These are phyloP conservation scores for Periophthalmus magnuspinnatus DNA, from an alignment of 2,797 vertebrate genomes.

Conservation along the genomic window DNA sequence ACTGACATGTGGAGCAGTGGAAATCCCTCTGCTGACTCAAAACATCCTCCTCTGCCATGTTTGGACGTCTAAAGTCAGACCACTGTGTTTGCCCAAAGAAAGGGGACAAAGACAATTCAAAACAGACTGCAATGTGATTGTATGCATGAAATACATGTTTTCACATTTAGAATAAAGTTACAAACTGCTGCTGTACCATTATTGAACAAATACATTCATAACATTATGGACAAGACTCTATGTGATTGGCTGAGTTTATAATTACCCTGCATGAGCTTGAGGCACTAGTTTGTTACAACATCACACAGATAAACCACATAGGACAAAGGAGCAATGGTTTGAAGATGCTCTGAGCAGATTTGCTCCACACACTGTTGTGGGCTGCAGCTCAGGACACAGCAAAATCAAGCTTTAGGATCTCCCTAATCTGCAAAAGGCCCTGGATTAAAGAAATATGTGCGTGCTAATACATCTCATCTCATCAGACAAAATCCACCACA, in stretches of 20 bases:
- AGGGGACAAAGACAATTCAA: conserved; percentile 68
- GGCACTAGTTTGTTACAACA: too few relatives aligned
- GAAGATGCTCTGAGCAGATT: neutral
- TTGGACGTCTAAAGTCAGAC: conserved; percentile 39
- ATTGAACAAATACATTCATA: neutral
- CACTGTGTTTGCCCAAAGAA: conserved; percentile 55
- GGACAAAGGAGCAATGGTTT: conserved; percentile 47
- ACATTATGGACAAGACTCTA: neutral
- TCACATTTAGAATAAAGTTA: neutral
- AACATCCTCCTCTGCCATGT: conserved; percentile 52
- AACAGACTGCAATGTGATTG: conserved; percentile 62
- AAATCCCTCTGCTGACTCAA: conserved; percentile 72
- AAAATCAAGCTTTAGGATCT: conserved; percentile 75
- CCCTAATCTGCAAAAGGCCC: conserved; percentile 71
- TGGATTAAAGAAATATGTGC: conserved; percentile 76
- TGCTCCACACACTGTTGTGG: conserved; percentile 25
- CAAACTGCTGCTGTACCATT: neutral
- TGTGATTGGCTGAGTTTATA: neutral
- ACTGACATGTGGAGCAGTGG: conserved; percentile 46
- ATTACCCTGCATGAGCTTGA: too few relatives aligned
- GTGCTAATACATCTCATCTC: conserved; percentile 80
- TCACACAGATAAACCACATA: too few relatives aligned
- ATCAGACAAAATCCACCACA: conserved; percentile 77
- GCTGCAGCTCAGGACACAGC: conserved; percentile 55
- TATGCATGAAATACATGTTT: conserved; percentile 10